These are phyloP conservation scores for Calypte anna DNA, from an alignment of 2,113 vertebrate genomes.

Conservation along the genomic window DNA sequence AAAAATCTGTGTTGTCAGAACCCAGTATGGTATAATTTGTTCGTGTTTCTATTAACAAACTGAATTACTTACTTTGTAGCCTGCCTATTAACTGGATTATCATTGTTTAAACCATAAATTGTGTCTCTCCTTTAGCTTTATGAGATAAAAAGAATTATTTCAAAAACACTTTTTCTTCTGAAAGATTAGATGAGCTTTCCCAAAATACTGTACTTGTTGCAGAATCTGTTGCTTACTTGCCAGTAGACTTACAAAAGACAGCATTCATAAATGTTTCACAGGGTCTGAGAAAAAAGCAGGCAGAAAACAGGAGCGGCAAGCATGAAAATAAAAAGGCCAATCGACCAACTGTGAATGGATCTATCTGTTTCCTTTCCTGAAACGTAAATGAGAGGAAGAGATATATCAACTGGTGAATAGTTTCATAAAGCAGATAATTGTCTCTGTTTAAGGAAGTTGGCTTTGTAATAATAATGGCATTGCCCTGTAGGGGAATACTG, in stretches of 20 bases:
- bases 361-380: conserved; percentile 17
- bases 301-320: background rate
- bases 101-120: background rate
- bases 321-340: background rate
- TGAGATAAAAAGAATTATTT: background rate
- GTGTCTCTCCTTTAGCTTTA: background rate
- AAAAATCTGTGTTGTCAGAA: background rate
- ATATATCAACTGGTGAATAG: conserved; percentile 18
- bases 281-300: background rate
- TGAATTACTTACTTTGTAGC: background rate
- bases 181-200: background rate
- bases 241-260: background rate
- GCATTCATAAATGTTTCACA: conserved; percentile 9
- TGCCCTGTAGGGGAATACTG: background rate
- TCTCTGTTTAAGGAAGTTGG: background rate
- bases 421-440: background rate
- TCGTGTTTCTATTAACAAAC: background rate
- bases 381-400: conserved; percentile 4
- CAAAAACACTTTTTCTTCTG: background rate
- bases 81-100: background rate
- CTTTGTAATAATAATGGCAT: background rate
- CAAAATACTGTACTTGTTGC: background rate
- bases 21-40: background rate
- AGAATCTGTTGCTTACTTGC: conserved; percentile 9
- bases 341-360: background rate